Base-by-base conservation (phyloP, 1,140 invertebrate species). In the Atta colombica region DNA sequence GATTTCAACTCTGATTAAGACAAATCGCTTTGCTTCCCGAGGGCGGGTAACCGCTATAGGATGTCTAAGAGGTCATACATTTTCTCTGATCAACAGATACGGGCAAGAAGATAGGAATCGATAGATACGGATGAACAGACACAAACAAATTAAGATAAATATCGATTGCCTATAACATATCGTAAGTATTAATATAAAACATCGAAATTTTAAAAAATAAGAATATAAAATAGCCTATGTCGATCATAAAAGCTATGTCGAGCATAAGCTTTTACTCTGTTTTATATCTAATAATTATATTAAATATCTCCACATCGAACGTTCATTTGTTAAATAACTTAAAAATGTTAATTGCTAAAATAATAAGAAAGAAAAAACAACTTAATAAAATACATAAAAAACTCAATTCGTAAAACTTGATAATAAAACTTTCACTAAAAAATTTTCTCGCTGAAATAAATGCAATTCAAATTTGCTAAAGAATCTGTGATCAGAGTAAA, bases 1-100 rank as follows among this genome's bases (percentile, higher is more conserved):
- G 86, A 87, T 75, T 66, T 85, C n/a, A 63, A 21, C 60, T 66
- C 14, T 49, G 80, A 75, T 87, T 84, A 75, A 84, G 68, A 87
- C 39, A 87, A 84, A 87, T 87, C 49, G 60, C 51, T 87, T 55
- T 65, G 14, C 45, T 53, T 39, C 55, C 55, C 78, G 80, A 58
- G 49, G 51, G 12, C 21, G 25, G 74, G 31, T 78, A 45, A 28
- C 49, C 21, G 31, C 61, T 74, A 51, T 2, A 45, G 55, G 16
- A 21, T 71, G 21, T 58, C 21, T 18, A 6, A 28, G 5, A 81
- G 66, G 14, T 71, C 55, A 21, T 39, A 55, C 25, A 25, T 74
- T 60, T 72, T 53, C 18, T 21, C 5, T 8, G 80, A 60, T 69
- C 65, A 25, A 8, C 5, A 35, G 61, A 81, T 55, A n/a, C 14